Conservation (phyloP, 2,797 vertebrate genomes). For the Anniella stebbinsi region DNA sequence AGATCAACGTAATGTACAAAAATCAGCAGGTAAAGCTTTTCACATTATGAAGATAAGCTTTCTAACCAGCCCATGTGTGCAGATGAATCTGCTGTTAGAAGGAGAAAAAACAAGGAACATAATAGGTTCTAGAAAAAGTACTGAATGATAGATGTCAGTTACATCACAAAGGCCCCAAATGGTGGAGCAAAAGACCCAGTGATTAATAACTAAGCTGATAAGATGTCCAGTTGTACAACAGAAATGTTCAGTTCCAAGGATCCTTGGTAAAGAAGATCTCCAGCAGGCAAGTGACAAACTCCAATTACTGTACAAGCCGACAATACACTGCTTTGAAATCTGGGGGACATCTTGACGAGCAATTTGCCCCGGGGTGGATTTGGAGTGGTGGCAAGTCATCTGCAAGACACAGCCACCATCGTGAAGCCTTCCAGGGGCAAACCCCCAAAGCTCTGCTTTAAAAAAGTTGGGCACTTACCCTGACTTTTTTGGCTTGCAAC, state of each 20-base stretch:
- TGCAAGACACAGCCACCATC: no score
- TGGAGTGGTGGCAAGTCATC: no score
- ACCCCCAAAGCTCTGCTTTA: no score
- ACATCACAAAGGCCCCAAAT: neutral
- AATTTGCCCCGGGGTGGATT: no score
- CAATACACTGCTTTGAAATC: neutral
- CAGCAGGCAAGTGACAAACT: neutral
- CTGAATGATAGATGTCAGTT: neutral
- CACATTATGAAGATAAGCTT: neutral
- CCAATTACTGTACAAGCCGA: neutral
- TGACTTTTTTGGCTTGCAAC: no score
- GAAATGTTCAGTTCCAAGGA: neutral
- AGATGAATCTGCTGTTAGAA: neutral
- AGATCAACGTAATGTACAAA: neutral
- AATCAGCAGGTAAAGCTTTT: neutral
- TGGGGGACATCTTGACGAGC: no score
- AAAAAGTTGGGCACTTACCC: no score
- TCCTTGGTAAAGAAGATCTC: neutral
- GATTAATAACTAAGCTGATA: neutral
- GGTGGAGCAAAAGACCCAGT: neutral
- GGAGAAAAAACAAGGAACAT: neutral
- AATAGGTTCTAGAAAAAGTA: neutral
- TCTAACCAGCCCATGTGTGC: neutral
- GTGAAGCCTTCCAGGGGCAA: no score
- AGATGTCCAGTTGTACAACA: neutral